Conservation (phyloP, 2,888 invertebrate genomes). For the Actias luna region DNA sequence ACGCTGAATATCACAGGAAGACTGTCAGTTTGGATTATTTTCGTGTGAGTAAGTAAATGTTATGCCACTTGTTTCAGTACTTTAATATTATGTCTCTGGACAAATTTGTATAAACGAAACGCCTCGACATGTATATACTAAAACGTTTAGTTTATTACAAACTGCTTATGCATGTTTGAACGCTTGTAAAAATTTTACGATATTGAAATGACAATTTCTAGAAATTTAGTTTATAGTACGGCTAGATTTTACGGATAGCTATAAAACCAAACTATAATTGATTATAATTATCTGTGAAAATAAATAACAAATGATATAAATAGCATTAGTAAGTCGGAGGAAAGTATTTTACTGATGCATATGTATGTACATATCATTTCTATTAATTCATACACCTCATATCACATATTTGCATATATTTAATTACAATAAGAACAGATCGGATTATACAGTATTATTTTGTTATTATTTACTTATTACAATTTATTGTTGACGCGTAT, state of each 20-base stretch:
- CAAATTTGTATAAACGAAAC: constrained; percentile 49
- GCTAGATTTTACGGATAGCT: constrained; percentile 7
- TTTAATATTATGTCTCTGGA: constrained; percentile 38
- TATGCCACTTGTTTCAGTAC: constrained; percentile 49
- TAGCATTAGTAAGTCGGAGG: neutral
- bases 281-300: neutral
- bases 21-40: constrained; percentile 67
- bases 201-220: constrained; percentile 38
- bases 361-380: neutral
- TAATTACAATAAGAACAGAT: neutral
- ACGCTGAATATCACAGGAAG: constrained; percentile 55
- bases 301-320: neutral
- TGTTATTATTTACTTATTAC: no score
- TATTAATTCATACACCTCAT: neutral
- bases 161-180: constrained; percentile 46
- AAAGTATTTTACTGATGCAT: neutral
- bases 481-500: no score
- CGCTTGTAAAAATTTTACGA: constrained; percentile 46
- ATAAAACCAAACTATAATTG: no score
- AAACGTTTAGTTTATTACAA: constrained; percentile 46
- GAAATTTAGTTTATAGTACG: constrained; percentile 9
- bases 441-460: neutral
- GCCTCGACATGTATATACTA: constrained; percentile 28
- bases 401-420: neutral
- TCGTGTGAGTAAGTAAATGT: constrained; percentile 70